phyloP scores from a whole-genome alignment of 64 coral and sea anemone species.

The Montipora cactus region DNA sequence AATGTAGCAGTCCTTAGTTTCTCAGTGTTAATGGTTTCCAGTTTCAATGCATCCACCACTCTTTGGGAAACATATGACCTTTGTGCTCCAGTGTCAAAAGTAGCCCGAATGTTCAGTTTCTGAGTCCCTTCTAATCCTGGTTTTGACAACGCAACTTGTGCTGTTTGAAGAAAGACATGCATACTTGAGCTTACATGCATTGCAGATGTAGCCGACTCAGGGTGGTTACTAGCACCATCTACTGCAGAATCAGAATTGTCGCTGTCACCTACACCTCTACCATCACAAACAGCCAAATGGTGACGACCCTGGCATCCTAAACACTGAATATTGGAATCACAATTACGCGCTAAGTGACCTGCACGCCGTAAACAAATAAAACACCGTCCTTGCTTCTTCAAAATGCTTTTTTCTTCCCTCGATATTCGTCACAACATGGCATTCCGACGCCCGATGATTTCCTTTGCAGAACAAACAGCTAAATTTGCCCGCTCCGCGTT shows the following conservation, averaged over 20 bases:
- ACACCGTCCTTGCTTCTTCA: background rate
- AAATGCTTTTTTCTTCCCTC: background rate
- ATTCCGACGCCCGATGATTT: background rate
- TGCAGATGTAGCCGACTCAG: background rate
- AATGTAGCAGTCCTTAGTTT: conserved; percentile 10
- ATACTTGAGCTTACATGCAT: too few species aligned
- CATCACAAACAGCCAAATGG: too few species aligned
- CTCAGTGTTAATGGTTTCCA: conserved; percentile 7
- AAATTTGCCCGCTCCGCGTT: background rate
- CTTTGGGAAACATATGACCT: conserved; percentile 18
- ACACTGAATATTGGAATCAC: too few species aligned
- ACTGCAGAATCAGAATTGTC: too few species aligned
- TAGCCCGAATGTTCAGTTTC: background rate
- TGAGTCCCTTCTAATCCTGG: background rate
- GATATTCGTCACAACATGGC: too few species aligned
- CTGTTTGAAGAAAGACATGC: too few species aligned
- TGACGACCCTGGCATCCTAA: too few species aligned
- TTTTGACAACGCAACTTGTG: background rate
- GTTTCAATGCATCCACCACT: conserved; percentile 5
- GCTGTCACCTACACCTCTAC: too few species aligned
- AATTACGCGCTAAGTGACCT: background rate
- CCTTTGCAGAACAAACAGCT: conserved; percentile 8
- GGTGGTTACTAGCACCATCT: background rate
- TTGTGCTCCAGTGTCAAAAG: background rate
- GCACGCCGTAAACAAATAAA: background rate